phyloP scores from a whole-genome alignment of 2,888 invertebrate genomes.

The Ligdia adustata region DNA sequence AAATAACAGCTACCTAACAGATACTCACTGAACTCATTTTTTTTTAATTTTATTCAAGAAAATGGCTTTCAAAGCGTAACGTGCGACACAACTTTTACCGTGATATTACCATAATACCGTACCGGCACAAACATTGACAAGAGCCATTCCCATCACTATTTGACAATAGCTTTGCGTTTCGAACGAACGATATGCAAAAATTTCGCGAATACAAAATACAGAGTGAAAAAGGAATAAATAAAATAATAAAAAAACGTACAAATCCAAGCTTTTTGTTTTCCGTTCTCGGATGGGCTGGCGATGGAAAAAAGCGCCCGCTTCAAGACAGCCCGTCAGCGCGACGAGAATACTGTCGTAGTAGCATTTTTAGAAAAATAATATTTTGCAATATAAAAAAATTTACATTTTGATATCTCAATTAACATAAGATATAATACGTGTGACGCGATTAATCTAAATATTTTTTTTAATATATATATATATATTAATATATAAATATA shows the following conservation, averaged over 20 bases:
- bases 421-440: too few relatives aligned
- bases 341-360: too few relatives aligned
- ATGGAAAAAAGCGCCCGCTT: constrained; percentile 82
- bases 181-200: constrained; percentile 69
- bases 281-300: constrained; percentile 78
- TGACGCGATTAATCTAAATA: too few relatives aligned
- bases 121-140: constrained; percentile 4
- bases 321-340: constrained; percentile 74
- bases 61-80: constrained; percentile 36
- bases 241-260: constrained; percentile 78
- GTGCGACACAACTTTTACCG: neutral
- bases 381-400: too few relatives aligned
- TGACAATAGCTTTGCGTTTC: constrained; percentile 25
- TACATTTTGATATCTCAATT: too few relatives aligned
- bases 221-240: constrained; percentile 77
- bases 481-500: too few relatives aligned
- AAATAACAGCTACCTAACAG: too few relatives aligned
- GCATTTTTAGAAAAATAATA: too few relatives aligned
- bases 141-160: constrained; percentile 28
- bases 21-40: too few relatives aligned
- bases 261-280: constrained; percentile 83
- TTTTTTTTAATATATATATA: too few relatives aligned
- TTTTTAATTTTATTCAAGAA: constrained; percentile 6
- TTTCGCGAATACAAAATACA: constrained; percentile 72
- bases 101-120: neutral